A percentile compares a stretch with the other conserved stretches of the same genome.
Conservation (phyloP, 2,888 invertebrate species). For the Heliconius ismenius region DNA sequence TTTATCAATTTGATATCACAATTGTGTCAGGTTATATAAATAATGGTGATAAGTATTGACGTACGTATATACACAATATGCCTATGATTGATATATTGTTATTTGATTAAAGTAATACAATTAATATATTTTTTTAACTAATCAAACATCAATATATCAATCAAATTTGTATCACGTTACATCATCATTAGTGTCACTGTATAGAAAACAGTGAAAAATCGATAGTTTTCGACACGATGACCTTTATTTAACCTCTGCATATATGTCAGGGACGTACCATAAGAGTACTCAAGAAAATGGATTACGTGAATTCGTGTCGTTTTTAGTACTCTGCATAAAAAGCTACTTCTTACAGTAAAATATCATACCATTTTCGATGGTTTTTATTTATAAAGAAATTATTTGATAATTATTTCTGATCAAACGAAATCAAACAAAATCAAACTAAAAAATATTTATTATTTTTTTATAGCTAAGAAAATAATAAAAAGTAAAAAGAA, state of each 20-base stretch:
- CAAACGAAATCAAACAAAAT: too few species aligned
- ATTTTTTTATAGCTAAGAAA: too few species aligned
- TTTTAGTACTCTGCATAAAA: too few species aligned
- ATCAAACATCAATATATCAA: background rate
- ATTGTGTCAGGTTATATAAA: background rate
- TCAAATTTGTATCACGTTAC: background rate
- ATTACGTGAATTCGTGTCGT: background rate
- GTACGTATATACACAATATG: background rate
- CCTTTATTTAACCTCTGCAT: conserved; percentile 14
- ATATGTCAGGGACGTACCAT: background rate
- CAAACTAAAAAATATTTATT: too few species aligned
- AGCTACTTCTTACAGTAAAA: background rate
- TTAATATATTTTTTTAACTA: background rate
- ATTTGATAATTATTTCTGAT: background rate
- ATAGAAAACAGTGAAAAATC: background rate
- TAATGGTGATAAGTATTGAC: conserved; percentile 3
- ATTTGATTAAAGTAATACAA: background rate
- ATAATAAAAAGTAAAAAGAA: too few species aligned
- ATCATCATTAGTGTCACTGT: background rate
- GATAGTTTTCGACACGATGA: conserved; percentile 2
- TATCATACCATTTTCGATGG: background rate
- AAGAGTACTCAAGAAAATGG: background rate
- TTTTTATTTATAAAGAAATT: background rate
- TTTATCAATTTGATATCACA: background rate
- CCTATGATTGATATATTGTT: background rate